phyloP scores from a whole-genome alignment of 2,888 invertebrate species.

The Aphidius colemani region DNA sequence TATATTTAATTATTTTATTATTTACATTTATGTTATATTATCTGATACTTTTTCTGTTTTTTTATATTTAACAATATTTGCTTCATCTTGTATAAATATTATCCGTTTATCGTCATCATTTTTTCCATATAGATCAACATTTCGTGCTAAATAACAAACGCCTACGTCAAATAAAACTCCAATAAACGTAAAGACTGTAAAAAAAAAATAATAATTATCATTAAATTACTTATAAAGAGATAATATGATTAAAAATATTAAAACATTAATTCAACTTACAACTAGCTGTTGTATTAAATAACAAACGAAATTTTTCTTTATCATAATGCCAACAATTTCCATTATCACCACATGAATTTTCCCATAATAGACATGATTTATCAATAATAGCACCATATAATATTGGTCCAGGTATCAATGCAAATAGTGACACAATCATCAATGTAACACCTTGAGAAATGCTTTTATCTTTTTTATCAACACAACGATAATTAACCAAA shows the following conservation, averaged over 20 bases:
- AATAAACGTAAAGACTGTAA: conserved; percentile 63
- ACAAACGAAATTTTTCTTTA: conserved; percentile 64
- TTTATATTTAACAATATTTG: background rate
- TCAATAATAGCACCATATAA: conserved; percentile 71
- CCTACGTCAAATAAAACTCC: conserved; percentile 67
- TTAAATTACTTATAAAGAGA: background rate
- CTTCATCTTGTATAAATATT: conserved; percentile 44
- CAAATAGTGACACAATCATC: conserved; percentile 67
- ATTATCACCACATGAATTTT: conserved; percentile 65
- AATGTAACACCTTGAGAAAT: conserved; percentile 69
- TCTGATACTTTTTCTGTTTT: conserved; percentile 12
- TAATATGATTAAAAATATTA: background rate
- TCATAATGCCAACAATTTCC: conserved; percentile 74
- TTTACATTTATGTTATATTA: background rate
- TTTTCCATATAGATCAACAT: conserved; percentile 66
- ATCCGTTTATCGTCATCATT: conserved; percentile 47
- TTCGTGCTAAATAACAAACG: conserved; percentile 67
- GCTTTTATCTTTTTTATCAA: conserved; percentile 67
- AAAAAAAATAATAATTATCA: conserved; percentile 11
- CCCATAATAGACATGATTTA: conserved; percentile 71
- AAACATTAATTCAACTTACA: conserved; percentile 53
- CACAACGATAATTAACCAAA: conserved; percentile 69
- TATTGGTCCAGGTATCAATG: conserved; percentile 73
- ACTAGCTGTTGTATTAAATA: conserved; percentile 64
- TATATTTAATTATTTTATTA: background rate